phyloP scores from a whole-genome alignment of 2,113 vertebrate species.

The Leucopsar rothschildi region DNA sequence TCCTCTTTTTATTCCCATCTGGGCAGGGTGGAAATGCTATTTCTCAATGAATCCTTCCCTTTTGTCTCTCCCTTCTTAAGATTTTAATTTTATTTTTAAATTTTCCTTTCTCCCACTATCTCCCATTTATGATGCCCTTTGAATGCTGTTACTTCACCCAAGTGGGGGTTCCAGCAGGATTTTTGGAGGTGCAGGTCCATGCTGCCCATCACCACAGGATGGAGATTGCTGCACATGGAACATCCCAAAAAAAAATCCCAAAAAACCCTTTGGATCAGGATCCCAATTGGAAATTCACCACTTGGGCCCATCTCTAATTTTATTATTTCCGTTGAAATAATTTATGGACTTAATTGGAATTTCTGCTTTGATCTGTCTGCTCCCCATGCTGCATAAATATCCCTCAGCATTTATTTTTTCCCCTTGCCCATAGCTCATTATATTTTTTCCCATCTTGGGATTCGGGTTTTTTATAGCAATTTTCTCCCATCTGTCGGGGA shows the following conservation, averaged over 20 bases:
- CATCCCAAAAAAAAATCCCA: background rate
- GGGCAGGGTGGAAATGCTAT: background rate
- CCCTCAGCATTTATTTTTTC: constrained; percentile 61
- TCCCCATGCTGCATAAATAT: constrained; percentile 6
- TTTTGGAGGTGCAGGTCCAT: background rate
- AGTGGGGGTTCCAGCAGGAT: background rate
- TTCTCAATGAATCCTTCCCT: background rate
- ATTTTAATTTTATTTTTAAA: too few species aligned
- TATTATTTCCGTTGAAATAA: constrained; percentile 56
- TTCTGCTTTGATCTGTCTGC: constrained; percentile 9
- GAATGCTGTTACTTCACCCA: background rate
- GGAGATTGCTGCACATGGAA: background rate
- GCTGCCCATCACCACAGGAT: background rate
- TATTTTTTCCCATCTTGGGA: constrained; percentile 61
- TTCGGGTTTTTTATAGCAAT: constrained; percentile 12
- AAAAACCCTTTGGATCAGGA: accelerated
- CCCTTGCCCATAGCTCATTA: constrained; percentile 68
- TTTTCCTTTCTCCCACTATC: background rate
- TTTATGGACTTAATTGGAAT: constrained; percentile 65
- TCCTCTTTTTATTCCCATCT: background rate
- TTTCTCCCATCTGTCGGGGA: constrained; percentile 62
- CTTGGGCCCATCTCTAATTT: constrained; percentile 30
- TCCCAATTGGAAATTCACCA: background rate
- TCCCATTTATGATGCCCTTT: background rate
- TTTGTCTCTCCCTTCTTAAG: background rate